Base-by-base conservation (phyloP, 2,888 invertebrate genomes). In the Ophraella communa region DNA sequence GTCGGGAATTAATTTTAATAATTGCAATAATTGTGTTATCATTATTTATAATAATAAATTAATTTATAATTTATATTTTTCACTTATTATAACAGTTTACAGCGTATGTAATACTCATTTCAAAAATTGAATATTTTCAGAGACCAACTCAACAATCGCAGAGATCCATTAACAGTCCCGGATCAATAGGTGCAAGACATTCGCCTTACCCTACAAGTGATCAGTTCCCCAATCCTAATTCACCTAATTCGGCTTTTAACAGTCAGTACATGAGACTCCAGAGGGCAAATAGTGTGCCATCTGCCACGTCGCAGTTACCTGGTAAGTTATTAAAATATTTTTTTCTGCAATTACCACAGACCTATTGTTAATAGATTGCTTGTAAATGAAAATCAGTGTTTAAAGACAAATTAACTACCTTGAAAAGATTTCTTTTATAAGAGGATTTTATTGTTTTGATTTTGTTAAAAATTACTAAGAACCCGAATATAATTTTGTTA, bases 301-400 rank as follows among this genome's bases (percentile, higher is more conserved):
- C 84, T 60, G 85, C 86, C 68, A 86, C 86, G 57, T 85, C 86
- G 66, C 87, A 87, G 78, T 81, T 87, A 80, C 85, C 87, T 85
- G 87, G 87, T 87, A 84, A 76, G 78, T 72, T 33, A 39, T 8
- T 8, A 10, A 4, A 27, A 47, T 7, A 5, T 33, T 4, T 4
- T 4, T 53, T 53, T 14, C 4, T 45, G 17, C 3, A 20, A 39
- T n/a, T 57, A 35, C 23, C 18, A 59, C 27, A 51, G 27, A 51
- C 27, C 1, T 51, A 5, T 23, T 27, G 27, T 27, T 23, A 51
- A 51, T 51, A 51, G 49, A 51, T 51, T 51, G 49, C 27, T 24
- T 24, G n/a, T 21, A 11, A 24, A 24, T 17, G 10, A 27, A 30
- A 51, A 17, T 8, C 18, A 18, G 17, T 1, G 10, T n/a, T n/a